Conservation (phyloP, 2,888 invertebrate genomes). For the Tachystola acroxantha region DNA sequence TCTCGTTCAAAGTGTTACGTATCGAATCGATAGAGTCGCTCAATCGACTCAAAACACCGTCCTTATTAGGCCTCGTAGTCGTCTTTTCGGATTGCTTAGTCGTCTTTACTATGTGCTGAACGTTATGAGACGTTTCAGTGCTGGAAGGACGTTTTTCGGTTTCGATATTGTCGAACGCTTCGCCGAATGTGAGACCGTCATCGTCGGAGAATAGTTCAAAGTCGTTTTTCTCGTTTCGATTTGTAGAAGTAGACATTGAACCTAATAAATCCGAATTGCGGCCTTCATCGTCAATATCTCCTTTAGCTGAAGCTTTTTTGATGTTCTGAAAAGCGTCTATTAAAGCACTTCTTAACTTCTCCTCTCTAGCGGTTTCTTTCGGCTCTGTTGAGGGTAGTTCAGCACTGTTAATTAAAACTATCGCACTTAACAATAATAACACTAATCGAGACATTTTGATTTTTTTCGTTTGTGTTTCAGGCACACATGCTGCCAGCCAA, state of each 20-base stretch:
- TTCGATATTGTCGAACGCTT: constrained; percentile 42
- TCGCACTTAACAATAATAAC: constrained; percentile 52
- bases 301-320: constrained; percentile 61
- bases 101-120: constrained; percentile 65
- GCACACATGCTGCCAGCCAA: constrained; percentile 40
- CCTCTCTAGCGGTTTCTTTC: constrained; percentile 57
- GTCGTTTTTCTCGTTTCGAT: constrained; percentile 37
- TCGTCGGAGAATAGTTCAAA: constrained; percentile 63
- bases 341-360: constrained; percentile 59
- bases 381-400: constrained; percentile 40
- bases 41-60: constrained; percentile 43
- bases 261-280: constrained; percentile 53
- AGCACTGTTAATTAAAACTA: constrained; percentile 40
- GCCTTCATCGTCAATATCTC: constrained; percentile 52
- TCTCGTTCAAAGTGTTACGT: constrained; percentile 54
- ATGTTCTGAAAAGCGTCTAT: constrained; percentile 71
- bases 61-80: constrained; percentile 43
- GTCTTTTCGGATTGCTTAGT: constrained; percentile 44
- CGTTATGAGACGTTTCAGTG: constrained; percentile 66
- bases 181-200: constrained; percentile 61
- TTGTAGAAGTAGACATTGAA: constrained; percentile 36
- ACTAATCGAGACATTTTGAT: constrained; percentile 53
- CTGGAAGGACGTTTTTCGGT: constrained; percentile 40
- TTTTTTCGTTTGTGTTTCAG: constrained; percentile 31
- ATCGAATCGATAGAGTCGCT: constrained; percentile 58